A percentile compares a stretch with the other conserved stretches of the same genome.
Conservation (phyloP, 2,113 vertebrate species). For the Podarcis muralis region DNA sequence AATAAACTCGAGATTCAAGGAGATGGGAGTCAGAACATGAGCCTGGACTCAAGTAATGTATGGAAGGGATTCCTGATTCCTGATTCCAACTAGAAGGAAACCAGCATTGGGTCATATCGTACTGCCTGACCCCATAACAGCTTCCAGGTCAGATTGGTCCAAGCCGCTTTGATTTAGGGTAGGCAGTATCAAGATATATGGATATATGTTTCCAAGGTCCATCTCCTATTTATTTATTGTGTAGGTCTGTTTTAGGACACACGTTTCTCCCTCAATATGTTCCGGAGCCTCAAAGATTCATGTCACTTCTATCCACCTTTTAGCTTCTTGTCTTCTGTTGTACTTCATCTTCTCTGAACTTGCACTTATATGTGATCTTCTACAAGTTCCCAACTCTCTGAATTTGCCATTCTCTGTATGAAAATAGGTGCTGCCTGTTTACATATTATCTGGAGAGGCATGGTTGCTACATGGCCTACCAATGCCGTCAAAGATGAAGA, state of each 20-base stretch:
- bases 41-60: not conserved
- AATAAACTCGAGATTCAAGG: not conserved
- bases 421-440: not conserved
- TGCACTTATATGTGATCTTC: not conserved
- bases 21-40: not conserved
- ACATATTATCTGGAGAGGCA: no score
- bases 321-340: not conserved
- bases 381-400: not conserved
- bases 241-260: not conserved
- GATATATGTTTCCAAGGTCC: not conserved
- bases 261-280: not conserved
- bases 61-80: not conserved
- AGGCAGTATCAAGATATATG: not conserved
- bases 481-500: not conserved
- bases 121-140: not conserved
- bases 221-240: not conserved
- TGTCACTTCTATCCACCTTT: not conserved
- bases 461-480: not conserved
- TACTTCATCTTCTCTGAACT: not conserved
- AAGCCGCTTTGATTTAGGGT: not conserved
- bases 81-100: not conserved
- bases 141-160: not conserved
- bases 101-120: not conserved
- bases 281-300: not conserved
- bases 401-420: not conserved